Evolutionary conservation across 2,888 invertebrate genomes (phyloP), one percentile per base, ranked within the genome.

Genomic region (Pyralis farinalis): DNA sequence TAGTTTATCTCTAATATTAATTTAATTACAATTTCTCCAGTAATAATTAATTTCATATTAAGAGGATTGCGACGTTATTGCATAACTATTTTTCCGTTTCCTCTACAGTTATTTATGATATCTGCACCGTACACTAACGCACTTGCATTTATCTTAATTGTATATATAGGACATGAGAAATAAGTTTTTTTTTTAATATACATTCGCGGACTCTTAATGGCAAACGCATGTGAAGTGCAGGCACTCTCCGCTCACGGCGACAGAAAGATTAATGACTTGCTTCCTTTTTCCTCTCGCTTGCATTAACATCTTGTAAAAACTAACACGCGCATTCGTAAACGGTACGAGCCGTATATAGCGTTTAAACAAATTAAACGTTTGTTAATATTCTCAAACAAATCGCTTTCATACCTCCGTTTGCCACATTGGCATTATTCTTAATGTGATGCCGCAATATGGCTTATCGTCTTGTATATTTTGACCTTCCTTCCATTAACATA

Each of bases 241-340:
- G 44, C 45, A 43, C 47, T 56, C 47, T 44, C 37, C 34, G 37
- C 41, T 38, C 33, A 39, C 41, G 48, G 44, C 47, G 53, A 45
- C 51, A 36, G 43, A 46, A 63, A 71, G 66, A 71, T 70, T 61
- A 59, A 71, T 66, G 60, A 47, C 43, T 38, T 33, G 43, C 53
- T 63, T 61, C 55, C 58, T 63, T 49, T 63, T 58, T 54, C 59
- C 51, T 56, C 55, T 59, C 49, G 47, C 47, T 49, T 36, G 47
- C 52, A 47, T 55, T 47, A 47, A 44, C 35, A 30, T 16, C 42
- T 36, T 48, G 51, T 45, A 50, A 52, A 57, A 55, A 54, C 47
- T 53, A 37, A 43, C 40, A 41, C 37, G 9, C 48, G 42, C 45
- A 53, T 52, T 48, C 51, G 40, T 44, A 40, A 45, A 47, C 40